phyloP scores from a whole-genome alignment of 2,113 vertebrate genomes.

The Lophius piscatorius region DNA sequence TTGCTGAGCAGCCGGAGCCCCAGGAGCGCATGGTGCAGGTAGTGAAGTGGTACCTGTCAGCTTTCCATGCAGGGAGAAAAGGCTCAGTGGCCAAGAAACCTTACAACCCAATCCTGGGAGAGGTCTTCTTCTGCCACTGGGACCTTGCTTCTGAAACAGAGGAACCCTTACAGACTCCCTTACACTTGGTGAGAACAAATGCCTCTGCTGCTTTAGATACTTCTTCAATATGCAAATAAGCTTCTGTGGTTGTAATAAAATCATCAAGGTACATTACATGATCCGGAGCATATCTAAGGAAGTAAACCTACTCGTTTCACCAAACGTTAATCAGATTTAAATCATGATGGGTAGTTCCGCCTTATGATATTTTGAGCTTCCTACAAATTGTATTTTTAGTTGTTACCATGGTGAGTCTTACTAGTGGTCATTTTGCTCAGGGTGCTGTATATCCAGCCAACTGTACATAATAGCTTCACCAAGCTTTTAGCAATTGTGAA shows the following conservation, averaged over 20 bases:
- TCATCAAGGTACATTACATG: no score
- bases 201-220: not conserved
- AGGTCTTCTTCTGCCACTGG: constrained; percentile 98
- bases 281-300: no score
- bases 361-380: no score
- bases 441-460: no score
- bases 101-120: constrained; percentile 97
- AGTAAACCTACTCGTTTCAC: no score
- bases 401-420: no score
- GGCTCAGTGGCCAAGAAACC: constrained; percentile 99
- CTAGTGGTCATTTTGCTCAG: no score
- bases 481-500: no score
- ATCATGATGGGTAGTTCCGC: no score
- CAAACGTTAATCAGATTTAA: no score
- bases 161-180: constrained; percentile 79
- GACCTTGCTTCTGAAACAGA: constrained; percentile 87
- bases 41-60: constrained; percentile 98
- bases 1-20: constrained; percentile 92
- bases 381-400: no score
- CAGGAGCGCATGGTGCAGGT: constrained; percentile 95
- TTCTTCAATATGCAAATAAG: not conserved
- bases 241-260: not conserved
- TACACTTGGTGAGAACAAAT: constrained; percentile 52
- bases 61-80: constrained; percentile 98
- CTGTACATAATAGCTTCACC: no score